Percentiles rank a stretch among this genome's conserved stretches.
These are phyloP conservation scores for Brachypalpus laphriformis DNA, from an alignment of 2,888 invertebrate species.

Conservation along the genomic window DNA sequence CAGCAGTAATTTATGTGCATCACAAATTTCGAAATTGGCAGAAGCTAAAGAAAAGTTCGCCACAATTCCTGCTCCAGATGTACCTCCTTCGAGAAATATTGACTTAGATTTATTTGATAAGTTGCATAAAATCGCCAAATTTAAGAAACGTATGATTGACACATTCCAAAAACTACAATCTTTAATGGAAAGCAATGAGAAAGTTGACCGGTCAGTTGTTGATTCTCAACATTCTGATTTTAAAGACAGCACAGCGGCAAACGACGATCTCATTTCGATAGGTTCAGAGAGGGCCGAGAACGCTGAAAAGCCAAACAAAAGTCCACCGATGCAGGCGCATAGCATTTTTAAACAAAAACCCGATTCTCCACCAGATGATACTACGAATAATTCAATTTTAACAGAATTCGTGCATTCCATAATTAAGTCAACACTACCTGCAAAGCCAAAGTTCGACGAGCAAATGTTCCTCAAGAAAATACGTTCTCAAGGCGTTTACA, in stretches of 20 bases:
- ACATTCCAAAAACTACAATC: slow-evolving; percentile 79
- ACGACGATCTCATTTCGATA: slow-evolving; percentile 31
- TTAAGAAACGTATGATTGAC: slow-evolving; percentile 79
- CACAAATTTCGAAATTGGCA: not conserved
- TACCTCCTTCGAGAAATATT: not conserved
- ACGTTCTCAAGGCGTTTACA: slow-evolving; percentile 85
- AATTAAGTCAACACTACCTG: slow-evolving; percentile 83
- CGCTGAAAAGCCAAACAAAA: slow-evolving; percentile 6
- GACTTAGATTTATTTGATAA: slow-evolving; percentile 76
- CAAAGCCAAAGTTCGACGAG: slow-evolving; percentile 86
- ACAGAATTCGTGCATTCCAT: slow-evolving; percentile 85
- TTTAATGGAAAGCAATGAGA: slow-evolving; percentile 76
- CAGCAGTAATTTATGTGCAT: not conserved
- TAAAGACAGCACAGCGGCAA: not conserved
- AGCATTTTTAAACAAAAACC: slow-evolving; percentile 22
- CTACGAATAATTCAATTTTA: slow-evolving; percentile 81
- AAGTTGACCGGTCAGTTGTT: not conserved
- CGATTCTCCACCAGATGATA: slow-evolving; percentile 2
- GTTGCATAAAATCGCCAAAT: slow-evolving; percentile 77
- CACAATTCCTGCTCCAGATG: not conserved
- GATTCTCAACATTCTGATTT: not conserved
- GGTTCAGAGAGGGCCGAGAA: not conserved
- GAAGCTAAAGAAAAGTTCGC: slow-evolving; percentile 21
- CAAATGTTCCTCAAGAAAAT: slow-evolving; percentile 89
- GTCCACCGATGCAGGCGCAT: not conserved